Evolutionary conservation across 2,888 invertebrate species (phyloP).

Genomic region (Steromphala cineraria): DNA sequence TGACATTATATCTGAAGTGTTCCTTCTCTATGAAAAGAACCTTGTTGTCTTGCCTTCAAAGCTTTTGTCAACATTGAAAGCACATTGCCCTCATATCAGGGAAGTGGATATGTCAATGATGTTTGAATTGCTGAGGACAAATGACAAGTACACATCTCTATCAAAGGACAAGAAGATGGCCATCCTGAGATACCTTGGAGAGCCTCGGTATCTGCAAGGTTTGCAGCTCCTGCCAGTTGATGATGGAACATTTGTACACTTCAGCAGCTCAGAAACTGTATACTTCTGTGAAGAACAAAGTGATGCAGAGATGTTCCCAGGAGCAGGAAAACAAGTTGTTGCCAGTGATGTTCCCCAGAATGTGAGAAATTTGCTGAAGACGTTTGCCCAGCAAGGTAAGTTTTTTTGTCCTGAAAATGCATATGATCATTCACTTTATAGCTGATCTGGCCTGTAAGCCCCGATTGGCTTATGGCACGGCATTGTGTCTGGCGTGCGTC

Average conservation of each 20-base stretch:
- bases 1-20: neutral
- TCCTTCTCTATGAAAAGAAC: neutral
- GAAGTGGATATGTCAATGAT: no score
- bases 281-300: neutral
- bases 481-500: no score
- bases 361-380: neutral
- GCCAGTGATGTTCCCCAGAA: neutral
- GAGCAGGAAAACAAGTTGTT: neutral
- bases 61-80: neutral
- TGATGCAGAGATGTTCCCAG: slow-evolving; percentile 17
- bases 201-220: neutral
- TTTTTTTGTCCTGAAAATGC: no score
- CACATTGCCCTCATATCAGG: no score
- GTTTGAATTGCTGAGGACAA: neutral
- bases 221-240: slow-evolving; percentile 11
- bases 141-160: neutral
- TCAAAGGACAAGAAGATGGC: neutral
- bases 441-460: no score
- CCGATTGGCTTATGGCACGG: no score
- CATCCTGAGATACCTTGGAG: slow-evolving; percentile 11
- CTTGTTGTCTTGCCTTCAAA: neutral
- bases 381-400: neutral
- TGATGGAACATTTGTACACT: slow-evolving; percentile 9
- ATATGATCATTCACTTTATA: no score
- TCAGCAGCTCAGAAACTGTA: slow-evolving; percentile 2